Evolutionary conservation across 2,888 invertebrate genomes (phyloP), one percentile per base, ranked within the genome.

Genomic region (Dexiosoma caninum): DNA sequence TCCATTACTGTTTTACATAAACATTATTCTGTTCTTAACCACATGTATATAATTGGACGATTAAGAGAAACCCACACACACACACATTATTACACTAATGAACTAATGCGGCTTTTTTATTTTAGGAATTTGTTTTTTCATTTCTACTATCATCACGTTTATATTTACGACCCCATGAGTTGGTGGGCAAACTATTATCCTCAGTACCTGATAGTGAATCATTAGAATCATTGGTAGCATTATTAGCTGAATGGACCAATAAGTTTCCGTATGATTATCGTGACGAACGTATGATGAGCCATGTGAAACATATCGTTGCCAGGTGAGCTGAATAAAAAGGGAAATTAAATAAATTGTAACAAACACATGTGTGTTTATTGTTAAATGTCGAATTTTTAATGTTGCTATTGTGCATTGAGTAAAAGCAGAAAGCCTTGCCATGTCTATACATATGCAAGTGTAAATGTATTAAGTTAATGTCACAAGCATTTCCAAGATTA

Each of bases 241-340:
- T 90, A 81, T 83, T 90, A 84, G 86, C 88, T 82, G 88, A 89
- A 83, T 90, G 90, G 90, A 89, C 90, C 81, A 86, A 88, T 83
- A 90, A 87, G 84, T 90, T 90, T 85, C 90, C 90, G 71, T 90
- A 90, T 83, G 90, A 90, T 87, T 90, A 89, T 85, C 90, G 90
- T 82, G 90, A 90, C 85, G 90, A 90, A 84, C 88, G 89, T 60
- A 90, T 90, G 86, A 90, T 90, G 90, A 88, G 86, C 85, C 90
- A 90, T 87, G 90, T 90, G 84, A 90, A 90, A 89, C 90, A 90
- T 89, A 90, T 90, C 89, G 90, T 90, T 88, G 87, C 88, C 83
- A 89, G 88, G 89, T 89, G 81, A 86, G 87, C 84, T 19, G 21
- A 46, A 21, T 1, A 32, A 2, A 19, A 14, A 21, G 19, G 10